These are phyloP conservation scores for Bubo scandiacus DNA, from an alignment of 2,113 vertebrate species.

Conservation along the genomic window DNA sequence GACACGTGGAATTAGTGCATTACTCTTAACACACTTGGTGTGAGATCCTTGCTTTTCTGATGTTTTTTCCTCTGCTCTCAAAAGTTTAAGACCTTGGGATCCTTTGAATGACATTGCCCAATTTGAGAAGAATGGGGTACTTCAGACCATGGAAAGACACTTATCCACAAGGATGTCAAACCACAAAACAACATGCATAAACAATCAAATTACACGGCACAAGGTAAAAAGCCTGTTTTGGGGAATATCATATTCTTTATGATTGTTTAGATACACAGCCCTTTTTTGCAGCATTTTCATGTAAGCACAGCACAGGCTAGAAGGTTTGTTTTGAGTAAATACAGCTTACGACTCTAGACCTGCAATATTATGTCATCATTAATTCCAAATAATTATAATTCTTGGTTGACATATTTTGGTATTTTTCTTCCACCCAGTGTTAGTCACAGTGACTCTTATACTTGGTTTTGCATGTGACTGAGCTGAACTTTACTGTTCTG, in stretches of 20 bases:
- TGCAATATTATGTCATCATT: neutral
- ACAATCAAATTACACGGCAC: slow-evolving; percentile 76
- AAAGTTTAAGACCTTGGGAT: slow-evolving; percentile 89
- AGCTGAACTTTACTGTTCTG: neutral
- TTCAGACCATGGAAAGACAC: slow-evolving; percentile 84
- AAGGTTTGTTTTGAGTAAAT: neutral
- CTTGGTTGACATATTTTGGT: neutral
- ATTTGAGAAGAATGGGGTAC: slow-evolving; percentile 89
- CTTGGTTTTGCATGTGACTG: neutral
- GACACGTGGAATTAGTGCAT: neutral
- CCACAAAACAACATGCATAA: slow-evolving; percentile 75
- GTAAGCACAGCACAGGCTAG: neutral
- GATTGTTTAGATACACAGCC: neutral
- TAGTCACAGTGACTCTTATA: neutral
- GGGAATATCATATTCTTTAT: neutral
- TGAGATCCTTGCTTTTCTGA: slow-evolving; percentile 3
- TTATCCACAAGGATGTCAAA: slow-evolving; percentile 62
- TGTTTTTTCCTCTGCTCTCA: neutral
- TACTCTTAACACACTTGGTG: neutral
- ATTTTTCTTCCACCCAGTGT: neutral
- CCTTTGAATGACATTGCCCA: slow-evolving; percentile 82
- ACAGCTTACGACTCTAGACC: neutral
- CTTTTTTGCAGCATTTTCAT: neutral
- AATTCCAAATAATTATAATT: neutral
- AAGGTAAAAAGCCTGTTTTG: slow-evolving; percentile 71